A percentile compares a stretch with the other conserved stretches of the same genome.
Evolutionary conservation across 1,140 invertebrate genomes (phyloP).

Genomic region (Eupeodes corollae): DNA sequence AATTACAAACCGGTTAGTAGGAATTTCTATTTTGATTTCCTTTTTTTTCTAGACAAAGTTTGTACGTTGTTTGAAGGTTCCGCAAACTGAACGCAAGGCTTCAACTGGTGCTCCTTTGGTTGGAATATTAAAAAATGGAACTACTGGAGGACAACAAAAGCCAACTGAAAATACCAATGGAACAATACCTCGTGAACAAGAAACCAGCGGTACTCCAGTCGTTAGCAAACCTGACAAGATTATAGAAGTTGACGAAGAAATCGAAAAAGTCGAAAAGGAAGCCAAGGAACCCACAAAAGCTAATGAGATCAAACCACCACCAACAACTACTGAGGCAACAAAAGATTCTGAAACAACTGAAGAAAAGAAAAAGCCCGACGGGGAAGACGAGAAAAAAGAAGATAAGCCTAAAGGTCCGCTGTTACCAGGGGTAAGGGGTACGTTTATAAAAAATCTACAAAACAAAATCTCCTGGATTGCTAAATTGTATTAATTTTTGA

Average conservation of each 20-base stretch:
- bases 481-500: background rate
- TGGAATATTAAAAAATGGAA: slow-evolving; percentile 35
- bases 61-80: slow-evolving; percentile 18
- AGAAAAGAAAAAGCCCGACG: slow-evolving; percentile 2
- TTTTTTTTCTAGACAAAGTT: background rate
- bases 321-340: background rate
- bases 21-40: too few species aligned
- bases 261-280: background rate
- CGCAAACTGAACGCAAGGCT: slow-evolving; percentile 32
- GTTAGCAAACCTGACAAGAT: slow-evolving; percentile 10
- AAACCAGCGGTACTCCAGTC: background rate
- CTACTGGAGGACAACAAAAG: slow-evolving; percentile 13
- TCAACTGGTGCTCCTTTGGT: slow-evolving; percentile 31
- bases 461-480: too few species aligned
- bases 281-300: background rate
- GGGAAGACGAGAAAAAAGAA: slow-evolving; percentile 19
- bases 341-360: background rate
- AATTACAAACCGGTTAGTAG: slow-evolving; percentile 35
- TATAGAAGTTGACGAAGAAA: slow-evolving; percentile 25
- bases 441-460: background rate
- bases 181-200: background rate
- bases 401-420: slow-evolving; percentile 15
- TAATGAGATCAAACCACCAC: background rate
- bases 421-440: background rate
- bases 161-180: slow-evolving; percentile 9